Percentiles rank a stretch among this genome's conserved stretches.
phyloP scores from a whole-genome alignment of 2,888 invertebrate species.

The Alitta virens region DNA sequence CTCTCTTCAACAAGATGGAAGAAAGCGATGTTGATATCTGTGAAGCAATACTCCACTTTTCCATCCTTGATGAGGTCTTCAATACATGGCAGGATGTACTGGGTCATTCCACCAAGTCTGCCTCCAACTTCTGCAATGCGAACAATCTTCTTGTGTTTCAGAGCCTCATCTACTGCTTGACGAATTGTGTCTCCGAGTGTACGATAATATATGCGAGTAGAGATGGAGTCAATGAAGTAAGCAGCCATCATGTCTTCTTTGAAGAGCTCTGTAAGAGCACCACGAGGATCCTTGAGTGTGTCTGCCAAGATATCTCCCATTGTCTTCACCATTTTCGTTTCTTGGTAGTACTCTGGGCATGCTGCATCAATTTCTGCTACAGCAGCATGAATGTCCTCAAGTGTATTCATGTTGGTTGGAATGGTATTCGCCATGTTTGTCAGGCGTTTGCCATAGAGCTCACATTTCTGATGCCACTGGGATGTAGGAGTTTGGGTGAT shows the following conservation, averaged over 20 bases:
- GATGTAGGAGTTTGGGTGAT: neutral
- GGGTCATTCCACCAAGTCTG: conserved; percentile 14
- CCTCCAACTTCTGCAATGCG: conserved; percentile 16
- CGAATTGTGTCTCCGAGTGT: conserved; percentile 3
- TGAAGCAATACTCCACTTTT: conserved; percentile 12
- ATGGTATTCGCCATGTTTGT: conserved; percentile 1
- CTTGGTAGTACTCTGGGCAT: conserved; percentile 5
- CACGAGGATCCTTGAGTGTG: conserved; percentile 8
- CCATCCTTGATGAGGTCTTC: conserved; percentile 10
- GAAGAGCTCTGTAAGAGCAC: conserved; percentile 14
- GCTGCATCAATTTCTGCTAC: neutral
- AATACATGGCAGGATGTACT: conserved; percentile 4
- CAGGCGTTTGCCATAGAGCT: neutral
- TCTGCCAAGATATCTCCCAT: conserved; percentile 12
- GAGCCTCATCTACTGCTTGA: conserved; percentile 4
- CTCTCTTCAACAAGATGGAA: conserved; percentile 10
- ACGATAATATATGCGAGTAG: conserved; percentile 12
- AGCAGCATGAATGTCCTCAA: too few species aligned
- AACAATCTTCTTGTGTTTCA: conserved; percentile 10
- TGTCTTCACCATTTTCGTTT: conserved; percentile 9
- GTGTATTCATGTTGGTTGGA: conserved; percentile 1
- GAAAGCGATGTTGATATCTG: conserved; percentile 17
- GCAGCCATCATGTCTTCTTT: conserved; percentile 10
- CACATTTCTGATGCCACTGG: neutral
- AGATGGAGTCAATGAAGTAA: conserved; percentile 16